phyloP scores from a whole-genome alignment of 2,888 invertebrate genomes.

The Drosophila antonietae region DNA sequence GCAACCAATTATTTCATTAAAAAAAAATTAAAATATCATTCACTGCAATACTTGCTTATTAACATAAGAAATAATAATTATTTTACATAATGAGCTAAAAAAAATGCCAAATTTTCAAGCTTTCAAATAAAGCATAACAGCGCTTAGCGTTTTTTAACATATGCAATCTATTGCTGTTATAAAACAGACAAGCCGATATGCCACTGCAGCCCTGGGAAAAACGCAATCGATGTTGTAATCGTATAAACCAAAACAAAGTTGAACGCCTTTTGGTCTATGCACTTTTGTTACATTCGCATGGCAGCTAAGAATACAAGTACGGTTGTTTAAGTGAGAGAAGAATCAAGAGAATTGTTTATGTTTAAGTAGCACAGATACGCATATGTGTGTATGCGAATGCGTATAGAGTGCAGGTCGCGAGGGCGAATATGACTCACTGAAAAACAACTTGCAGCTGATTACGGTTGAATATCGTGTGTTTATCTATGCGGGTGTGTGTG shows the following conservation, averaged over 20 bases:
- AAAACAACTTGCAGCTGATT: conserved; percentile 43
- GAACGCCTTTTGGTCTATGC: conserved; percentile 5
- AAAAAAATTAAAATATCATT: not conserved
- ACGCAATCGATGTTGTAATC: conserved; percentile 31
- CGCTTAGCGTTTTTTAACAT: conserved; percentile 1
- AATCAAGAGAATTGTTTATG: conserved; percentile 7
- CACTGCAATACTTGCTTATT: not conserved
- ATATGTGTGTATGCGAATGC: not conserved
- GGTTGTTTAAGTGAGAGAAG: conserved; percentile 11
- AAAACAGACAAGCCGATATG: not conserved
- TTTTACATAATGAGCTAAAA: not conserved
- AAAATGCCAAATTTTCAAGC: not conserved
- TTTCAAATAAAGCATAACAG: not conserved
- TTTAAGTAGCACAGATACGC: not conserved
- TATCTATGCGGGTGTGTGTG: conserved; percentile 14
- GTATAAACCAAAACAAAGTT: conserved; percentile 40
- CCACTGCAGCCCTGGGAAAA: conserved; percentile 27
- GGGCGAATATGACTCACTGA: conserved; percentile 35
- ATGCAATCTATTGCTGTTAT: not conserved
- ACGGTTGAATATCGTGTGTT: conserved; percentile 3
- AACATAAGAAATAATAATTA: not conserved
- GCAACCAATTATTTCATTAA: not conserved
- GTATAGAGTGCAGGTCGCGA: not conserved
- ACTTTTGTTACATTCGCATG: conserved; percentile 18
- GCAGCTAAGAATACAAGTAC: conserved; percentile 36